phyloP scores from a whole-genome alignment of 2,888 invertebrate species.

The Liopterus haemorrhoidalis region DNA sequence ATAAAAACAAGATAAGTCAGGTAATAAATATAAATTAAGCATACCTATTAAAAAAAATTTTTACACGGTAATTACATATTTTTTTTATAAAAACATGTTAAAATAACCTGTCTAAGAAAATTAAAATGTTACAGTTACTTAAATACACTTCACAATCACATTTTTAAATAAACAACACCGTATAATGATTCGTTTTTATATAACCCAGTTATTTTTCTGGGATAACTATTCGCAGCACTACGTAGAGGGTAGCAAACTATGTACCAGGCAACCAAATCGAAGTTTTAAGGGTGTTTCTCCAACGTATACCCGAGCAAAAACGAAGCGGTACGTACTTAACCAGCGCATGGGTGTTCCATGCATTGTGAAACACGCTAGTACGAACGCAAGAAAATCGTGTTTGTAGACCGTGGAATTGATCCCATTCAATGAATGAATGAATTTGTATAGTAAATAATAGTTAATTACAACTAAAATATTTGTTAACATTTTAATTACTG shows the following conservation, averaged over 20 bases:
- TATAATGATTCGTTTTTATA: conserved; percentile 14
- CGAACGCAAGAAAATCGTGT: conserved; percentile 17
- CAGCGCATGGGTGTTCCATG: background rate
- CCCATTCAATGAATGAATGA: too few species aligned
- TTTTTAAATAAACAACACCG: too few species aligned
- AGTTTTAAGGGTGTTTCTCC: conserved; percentile 20
- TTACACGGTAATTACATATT: too few species aligned
- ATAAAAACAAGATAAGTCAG: too few species aligned
- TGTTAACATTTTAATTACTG: too few species aligned
- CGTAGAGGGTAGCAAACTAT: conserved; percentile 19
- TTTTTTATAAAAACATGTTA: conserved; percentile 10
- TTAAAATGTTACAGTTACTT: conserved; percentile 19
- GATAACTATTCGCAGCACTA: conserved; percentile 13
- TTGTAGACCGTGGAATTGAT: conserved; percentile 21
- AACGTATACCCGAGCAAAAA: background rate
- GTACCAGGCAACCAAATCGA: conserved; percentile 19
- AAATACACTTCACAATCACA: conserved; percentile 21
- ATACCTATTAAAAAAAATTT: too few species aligned
- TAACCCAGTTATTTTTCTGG: conserved; percentile 21
- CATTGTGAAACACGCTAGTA: conserved; percentile 2
- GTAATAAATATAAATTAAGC: too few species aligned
- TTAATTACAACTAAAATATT: too few species aligned
- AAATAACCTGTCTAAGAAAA: conserved; percentile 18
- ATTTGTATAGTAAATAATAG: too few species aligned
- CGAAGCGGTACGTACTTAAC: background rate